Conservation (phyloP, 2,888 invertebrate species). For the Crepidodera aurea region DNA sequence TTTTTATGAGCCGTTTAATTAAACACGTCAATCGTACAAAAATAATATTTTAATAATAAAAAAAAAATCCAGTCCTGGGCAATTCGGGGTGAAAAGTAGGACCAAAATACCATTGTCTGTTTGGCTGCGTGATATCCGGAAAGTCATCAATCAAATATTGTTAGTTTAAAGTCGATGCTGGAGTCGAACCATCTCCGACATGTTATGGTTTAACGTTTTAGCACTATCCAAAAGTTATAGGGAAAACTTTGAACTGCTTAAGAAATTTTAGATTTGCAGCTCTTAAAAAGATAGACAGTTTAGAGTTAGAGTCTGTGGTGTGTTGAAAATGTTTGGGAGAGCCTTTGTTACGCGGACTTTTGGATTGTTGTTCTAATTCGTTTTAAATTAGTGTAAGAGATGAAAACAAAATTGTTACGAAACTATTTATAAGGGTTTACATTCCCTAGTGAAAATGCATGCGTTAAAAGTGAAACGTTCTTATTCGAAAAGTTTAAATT, state of each 20-base stretch:
- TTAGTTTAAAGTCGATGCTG: constrained; percentile 38
- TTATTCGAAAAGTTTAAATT: too few species aligned
- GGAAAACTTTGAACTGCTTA: constrained; percentile 25
- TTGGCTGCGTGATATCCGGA: constrained; percentile 39
- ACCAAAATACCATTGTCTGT: constrained; percentile 39
- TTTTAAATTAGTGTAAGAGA: constrained; percentile 28
- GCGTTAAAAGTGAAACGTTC: too few species aligned
- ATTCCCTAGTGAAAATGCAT: too few species aligned
- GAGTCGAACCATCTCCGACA: constrained; percentile 27
- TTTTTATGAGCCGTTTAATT: too few species aligned
- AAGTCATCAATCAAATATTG: constrained; percentile 48
- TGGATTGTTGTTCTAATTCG: constrained; percentile 27
- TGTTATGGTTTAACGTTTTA: constrained; percentile 34
- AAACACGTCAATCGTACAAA: too few species aligned
- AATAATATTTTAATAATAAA: too few species aligned
- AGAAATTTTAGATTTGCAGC: constrained; percentile 21
- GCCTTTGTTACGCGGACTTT: constrained; percentile 20
- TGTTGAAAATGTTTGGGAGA: constrained; percentile 6
- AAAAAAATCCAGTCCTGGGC: constrained; percentile 5
- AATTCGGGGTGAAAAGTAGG: constrained; percentile 6
- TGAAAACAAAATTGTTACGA: constrained; percentile 13
- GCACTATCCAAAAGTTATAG: constrained; percentile 23
- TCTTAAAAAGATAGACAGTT: constrained; percentile 24
- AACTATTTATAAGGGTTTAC: constrained; percentile 17
- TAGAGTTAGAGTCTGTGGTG: constrained; percentile 19